Evolutionary conservation across 2,888 invertebrate genomes (phyloP), one percentile per base, ranked within the genome.

Genomic region (Nezara viridula): DNA sequence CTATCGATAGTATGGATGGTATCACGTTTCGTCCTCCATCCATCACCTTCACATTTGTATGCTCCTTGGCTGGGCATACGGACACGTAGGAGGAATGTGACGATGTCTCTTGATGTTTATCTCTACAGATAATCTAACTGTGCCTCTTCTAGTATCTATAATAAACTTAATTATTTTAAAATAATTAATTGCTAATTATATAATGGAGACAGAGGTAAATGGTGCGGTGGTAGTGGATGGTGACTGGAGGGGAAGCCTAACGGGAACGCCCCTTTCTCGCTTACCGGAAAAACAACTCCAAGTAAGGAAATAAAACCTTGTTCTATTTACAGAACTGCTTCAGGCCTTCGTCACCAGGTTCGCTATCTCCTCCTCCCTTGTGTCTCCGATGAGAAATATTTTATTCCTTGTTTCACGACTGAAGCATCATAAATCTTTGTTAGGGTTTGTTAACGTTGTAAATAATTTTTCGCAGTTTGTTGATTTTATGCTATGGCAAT

Each of bases 261-360:
- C 81, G 81, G 81, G 81, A 81, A 81, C 81, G 81, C 81, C 81
- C 81, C 81, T 81, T 81, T 81, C 81, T 81, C 44, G 81, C 81
- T 81, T 47, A 81, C 44, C 44, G 81, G 81, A 81, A 81, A 81
- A 81, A 81, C 81, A 81, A 81, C 81, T 81, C 81, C 81, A 44
- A 44, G 44, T 81, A 81, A 81, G 81, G 81, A 81, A 81, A 81
- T 81, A 81, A 81, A 73, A 81, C 81, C 81, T 47, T n/a, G 81
- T 81, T 81, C 81, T 81, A 81, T 81, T 81, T 81, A 47, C 81
- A 81, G 81, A 81, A 44, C 81, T 44, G 81, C 44, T 81, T 81
- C 81, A 81, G 81, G 81, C 40, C 81, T 81, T 81, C 44, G 81
- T 81, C 81, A 81, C 44, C 44, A 81, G 44, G 81, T 81, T 47